Percentiles rank a stretch among this genome's conserved stretches.
Evolutionary conservation across 2,797 vertebrate species (phyloP).

Genomic region (Peromyscus melanophrys): DNA sequence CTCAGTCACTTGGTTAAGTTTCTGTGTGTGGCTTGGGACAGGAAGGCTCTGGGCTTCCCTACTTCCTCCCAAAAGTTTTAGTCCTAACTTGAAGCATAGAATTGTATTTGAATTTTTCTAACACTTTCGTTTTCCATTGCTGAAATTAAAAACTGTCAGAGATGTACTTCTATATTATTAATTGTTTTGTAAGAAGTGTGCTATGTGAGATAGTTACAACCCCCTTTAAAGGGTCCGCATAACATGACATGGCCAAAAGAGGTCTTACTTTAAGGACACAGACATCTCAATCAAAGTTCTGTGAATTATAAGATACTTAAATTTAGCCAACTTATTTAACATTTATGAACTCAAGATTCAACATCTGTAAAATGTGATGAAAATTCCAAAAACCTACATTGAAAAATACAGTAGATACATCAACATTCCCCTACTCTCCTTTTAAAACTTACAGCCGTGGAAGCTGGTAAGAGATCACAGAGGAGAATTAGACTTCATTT

Average conservation of each 20-base stretch:
- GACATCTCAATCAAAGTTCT: not conserved
- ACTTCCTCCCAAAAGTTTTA: slow-evolving; percentile 21
- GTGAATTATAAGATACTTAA: not conserved
- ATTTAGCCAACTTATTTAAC: not conserved
- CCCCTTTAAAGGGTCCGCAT: not conserved
- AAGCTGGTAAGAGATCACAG: not conserved
- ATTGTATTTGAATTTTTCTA: slow-evolving; percentile 29
- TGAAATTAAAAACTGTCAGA: not conserved
- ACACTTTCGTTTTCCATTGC: slow-evolving; percentile 30
- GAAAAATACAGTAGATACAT: not conserved
- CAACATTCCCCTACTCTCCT: not conserved
- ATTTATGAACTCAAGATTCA: not conserved
- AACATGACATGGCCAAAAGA: not conserved
- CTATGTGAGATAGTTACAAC: not conserved
- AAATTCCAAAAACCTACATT: not conserved
- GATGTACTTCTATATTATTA: not conserved
- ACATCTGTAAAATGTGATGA: slow-evolving; percentile 9
- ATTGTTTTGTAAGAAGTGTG: not conserved
- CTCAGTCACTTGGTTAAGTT: not conserved
- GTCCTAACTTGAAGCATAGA: slow-evolving; percentile 12
- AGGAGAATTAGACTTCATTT: not conserved
- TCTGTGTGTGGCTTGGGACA: not conserved
- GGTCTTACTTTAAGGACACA: not conserved
- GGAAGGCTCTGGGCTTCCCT: not conserved
- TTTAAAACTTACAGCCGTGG: not conserved